Conservation (phyloP, 2,888 invertebrate species). For the Epiperipatus broadwayi region DNA sequence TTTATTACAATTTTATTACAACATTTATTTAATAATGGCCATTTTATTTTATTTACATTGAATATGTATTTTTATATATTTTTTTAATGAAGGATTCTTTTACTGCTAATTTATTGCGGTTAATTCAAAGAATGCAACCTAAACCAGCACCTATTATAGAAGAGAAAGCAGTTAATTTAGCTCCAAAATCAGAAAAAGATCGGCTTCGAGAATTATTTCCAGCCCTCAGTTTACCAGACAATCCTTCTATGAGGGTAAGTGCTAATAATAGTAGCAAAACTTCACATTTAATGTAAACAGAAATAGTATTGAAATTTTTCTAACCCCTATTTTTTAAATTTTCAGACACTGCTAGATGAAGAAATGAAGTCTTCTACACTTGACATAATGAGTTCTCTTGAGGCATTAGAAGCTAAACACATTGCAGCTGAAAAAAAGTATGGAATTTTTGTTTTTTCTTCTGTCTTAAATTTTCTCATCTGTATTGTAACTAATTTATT, state of each 20-base stretch:
- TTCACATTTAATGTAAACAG: not conserved
- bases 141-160: conserved; percentile 19
- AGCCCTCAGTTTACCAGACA: conserved; percentile 32
- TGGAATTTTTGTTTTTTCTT: no score
- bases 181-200: conserved; percentile 20
- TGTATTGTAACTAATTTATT: no score
- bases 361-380: no score
- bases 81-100: conserved; percentile 80
- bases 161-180: conserved; percentile 16
- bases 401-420: no score
- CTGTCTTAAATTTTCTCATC: no score
- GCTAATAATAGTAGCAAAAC: not conserved
- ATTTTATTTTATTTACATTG: conserved; percentile 7
- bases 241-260: conserved; percentile 24
- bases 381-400: no score
- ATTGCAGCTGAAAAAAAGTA: no score
- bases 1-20: conserved; percentile 1
- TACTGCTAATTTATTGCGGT: conserved; percentile 69
- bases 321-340: not conserved
- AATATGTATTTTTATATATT: conserved; percentile 19
- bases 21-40: conserved; percentile 10
- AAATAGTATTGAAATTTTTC: not conserved
- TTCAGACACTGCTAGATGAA: conserved; percentile 20
- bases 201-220: conserved; percentile 28
- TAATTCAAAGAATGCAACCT: conserved; percentile 81